These are phyloP conservation scores for Leucophora obtusa DNA, from an alignment of 2,888 invertebrate species.

Conservation along the genomic window DNA sequence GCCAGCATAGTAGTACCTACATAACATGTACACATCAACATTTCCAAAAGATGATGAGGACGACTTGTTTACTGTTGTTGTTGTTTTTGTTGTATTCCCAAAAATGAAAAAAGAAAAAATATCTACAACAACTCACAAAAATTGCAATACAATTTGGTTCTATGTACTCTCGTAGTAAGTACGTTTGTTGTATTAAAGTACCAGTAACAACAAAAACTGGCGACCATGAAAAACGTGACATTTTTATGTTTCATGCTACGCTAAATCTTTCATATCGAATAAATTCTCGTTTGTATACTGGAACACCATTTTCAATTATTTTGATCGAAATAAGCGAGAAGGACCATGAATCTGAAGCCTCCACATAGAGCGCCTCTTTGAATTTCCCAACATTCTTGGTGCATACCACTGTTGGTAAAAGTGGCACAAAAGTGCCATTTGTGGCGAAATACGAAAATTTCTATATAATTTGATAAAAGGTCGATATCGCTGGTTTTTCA, in stretches of 20 bases:
- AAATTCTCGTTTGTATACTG: slow-evolving; percentile 13
- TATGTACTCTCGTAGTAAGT: neutral
- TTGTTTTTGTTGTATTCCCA: slow-evolving; percentile 30
- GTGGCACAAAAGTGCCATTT: no score
- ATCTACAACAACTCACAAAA: slow-evolving; percentile 20
- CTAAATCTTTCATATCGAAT: slow-evolving; percentile 77
- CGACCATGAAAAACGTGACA: slow-evolving; percentile 79
- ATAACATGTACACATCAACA: slow-evolving; percentile 57
- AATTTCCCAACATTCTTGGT: no score
- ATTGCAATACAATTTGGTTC: slow-evolving; percentile 53
- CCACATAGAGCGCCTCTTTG: no score
- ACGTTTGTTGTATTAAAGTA: neutral
- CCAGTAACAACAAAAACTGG: slow-evolving; percentile 66
- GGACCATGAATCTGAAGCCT: no score
- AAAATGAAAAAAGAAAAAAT: slow-evolving; percentile 36
- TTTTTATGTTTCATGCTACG: slow-evolving; percentile 77
- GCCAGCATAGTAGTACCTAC: slow-evolving; percentile 42
- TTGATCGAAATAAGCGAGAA: no score
- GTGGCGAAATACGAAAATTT: no score
- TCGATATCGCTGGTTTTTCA: no score
- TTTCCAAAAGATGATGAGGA: slow-evolving; percentile 62
- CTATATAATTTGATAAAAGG: no score
- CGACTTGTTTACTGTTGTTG: slow-evolving; percentile 38
- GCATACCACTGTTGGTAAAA: no score
- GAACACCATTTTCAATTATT: slow-evolving; percentile 14